Base-by-base conservation (phyloP, 2,113 vertebrate species). In the Dasyprocta punctata region DNA sequence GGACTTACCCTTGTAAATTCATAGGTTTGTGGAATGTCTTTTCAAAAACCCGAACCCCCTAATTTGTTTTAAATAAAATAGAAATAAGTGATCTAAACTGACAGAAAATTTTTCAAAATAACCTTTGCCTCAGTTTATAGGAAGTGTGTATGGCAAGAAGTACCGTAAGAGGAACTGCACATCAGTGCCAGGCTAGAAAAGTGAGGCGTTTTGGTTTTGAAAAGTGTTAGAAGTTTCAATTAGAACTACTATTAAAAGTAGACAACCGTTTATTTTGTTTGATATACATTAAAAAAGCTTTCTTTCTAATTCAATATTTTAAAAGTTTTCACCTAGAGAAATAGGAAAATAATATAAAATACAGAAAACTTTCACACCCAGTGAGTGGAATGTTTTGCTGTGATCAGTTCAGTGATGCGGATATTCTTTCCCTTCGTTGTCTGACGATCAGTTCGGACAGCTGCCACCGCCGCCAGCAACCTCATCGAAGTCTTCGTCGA, bases 401-500 rank as follows among this genome's bases (percentile, higher is more conserved):
- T 94, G 84, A 90, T 92, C 85, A 96, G 89, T 93, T 80, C 13
- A 93, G 58, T 67, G 82, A 38, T 90, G 11, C 67, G 96, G 16
- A 54, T 83, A 61, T 95, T 69, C 83, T 47, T 67, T 86, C 12
- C 63, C 65, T 26, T 96, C 2, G 58, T 33, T 92, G 67, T 96
- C 69, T 90, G 44, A 19, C 98, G 9, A 1, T 93, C 93, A 99
- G 99, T 98, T 82, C 98, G 98, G 77, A 97, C 99, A 92, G 96
- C 99, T 56, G 97, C 99, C 24, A 99, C 99, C 94, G 98, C 99
- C 67, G 98, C 99, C 73, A 99, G 98, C 98, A 99, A 99, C 98
- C 97, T 99, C 80, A 98, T 99, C 97, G 99, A 99, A 97, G 99
- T 99, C 58, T 99, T 99, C 98, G 99, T 99, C 94, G 99, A 99